Percentiles rank a stretch among this genome's conserved stretches.
Evolutionary conservation across 1,140 invertebrate genomes (phyloP).

Genomic region (Scaptomyza graminum): DNA sequence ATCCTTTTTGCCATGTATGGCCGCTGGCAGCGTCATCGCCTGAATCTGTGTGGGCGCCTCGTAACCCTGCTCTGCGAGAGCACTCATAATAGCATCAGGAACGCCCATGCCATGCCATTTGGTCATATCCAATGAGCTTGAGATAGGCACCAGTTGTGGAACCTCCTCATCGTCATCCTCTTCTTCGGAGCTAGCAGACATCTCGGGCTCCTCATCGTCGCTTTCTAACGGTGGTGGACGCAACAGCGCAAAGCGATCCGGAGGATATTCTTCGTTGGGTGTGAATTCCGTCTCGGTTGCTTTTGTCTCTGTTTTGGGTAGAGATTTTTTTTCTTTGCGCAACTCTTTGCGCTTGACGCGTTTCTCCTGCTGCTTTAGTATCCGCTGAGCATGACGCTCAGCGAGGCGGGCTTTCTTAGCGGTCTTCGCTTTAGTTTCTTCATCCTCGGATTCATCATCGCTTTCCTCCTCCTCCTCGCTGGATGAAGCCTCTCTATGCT

Average conservation of each 20-base stretch:
- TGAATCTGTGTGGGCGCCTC: slow-evolving; percentile 93
- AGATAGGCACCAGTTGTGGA: slow-evolving; percentile 32
- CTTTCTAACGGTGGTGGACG: slow-evolving; percentile 53
- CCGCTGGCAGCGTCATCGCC: slow-evolving; percentile 90
- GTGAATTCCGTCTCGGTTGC: slow-evolving; percentile 17
- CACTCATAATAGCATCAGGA: slow-evolving; percentile 89
- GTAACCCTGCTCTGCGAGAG: slow-evolving; percentile 91
- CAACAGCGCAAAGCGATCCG: slow-evolving; percentile 65
- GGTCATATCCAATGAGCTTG: slow-evolving; percentile 45
- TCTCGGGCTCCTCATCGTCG: slow-evolving; percentile 22
- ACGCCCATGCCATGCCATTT: slow-evolving; percentile 89
- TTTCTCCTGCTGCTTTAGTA: slow-evolving; percentile 63
- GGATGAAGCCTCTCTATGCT: slow-evolving; percentile 23
- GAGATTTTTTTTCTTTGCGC: slow-evolving; percentile 47
- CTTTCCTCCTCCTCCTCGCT: slow-evolving; percentile 47
- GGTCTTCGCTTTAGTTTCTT: background rate
- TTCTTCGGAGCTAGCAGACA: slow-evolving; percentile 3
- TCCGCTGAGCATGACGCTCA: slow-evolving; percentile 51
- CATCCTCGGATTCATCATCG: slow-evolving; percentile 45
- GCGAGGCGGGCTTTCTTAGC: slow-evolving; percentile 56
- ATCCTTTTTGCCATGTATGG: slow-evolving; percentile 92
- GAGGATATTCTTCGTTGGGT: slow-evolving; percentile 47
- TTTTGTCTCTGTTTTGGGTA: slow-evolving; percentile 2
- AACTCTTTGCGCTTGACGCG: slow-evolving; percentile 65
- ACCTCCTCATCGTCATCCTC: slow-evolving; percentile 33